phyloP scores from a whole-genome alignment of 2,113 vertebrate species.

The Amblyornis subalaris region DNA sequence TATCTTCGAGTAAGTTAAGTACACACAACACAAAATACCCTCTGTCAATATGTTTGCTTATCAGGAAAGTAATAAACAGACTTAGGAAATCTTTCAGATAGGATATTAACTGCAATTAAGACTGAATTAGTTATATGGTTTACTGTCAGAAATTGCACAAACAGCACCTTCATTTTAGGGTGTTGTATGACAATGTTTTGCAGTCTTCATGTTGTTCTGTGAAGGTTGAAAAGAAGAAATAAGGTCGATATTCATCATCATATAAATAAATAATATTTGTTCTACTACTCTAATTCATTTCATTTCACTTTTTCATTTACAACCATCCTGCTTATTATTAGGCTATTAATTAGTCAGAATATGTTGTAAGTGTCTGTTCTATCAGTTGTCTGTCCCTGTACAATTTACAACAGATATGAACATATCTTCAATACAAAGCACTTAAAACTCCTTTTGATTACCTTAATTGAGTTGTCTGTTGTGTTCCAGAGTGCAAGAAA shows the following conservation, averaged over 20 bases:
- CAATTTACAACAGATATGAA: constrained; percentile 65
- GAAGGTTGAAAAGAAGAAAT: neutral
- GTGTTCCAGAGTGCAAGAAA: neutral
- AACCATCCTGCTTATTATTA: constrained; percentile 45
- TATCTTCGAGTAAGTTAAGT: neutral
- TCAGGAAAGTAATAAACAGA: constrained; percentile 44
- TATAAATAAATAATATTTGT: neutral
- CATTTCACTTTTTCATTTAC: neutral
- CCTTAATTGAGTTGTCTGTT: neutral
- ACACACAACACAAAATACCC: neutral
- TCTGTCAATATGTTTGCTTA: constrained; percentile 45
- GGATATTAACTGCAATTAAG: constrained; percentile 21
- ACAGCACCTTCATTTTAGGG: neutral
- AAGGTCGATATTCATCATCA: neutral
- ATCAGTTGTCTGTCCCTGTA: constrained; percentile 43
- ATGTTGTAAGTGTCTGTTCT: constrained; percentile 33
- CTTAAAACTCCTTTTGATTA: neutral
- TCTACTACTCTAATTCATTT: constrained; percentile 24
- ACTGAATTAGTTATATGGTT: constrained; percentile 23
- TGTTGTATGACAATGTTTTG: neutral
- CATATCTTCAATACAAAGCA: constrained; percentile 45
- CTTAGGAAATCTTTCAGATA: constrained; percentile 12
- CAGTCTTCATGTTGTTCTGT: neutral
- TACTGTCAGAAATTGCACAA: neutral
- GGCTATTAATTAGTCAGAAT: constrained; percentile 4